These are phyloP conservation scores for Baryphthengus martii DNA, from an alignment of 2,113 vertebrate genomes.

Conservation along the genomic window DNA sequence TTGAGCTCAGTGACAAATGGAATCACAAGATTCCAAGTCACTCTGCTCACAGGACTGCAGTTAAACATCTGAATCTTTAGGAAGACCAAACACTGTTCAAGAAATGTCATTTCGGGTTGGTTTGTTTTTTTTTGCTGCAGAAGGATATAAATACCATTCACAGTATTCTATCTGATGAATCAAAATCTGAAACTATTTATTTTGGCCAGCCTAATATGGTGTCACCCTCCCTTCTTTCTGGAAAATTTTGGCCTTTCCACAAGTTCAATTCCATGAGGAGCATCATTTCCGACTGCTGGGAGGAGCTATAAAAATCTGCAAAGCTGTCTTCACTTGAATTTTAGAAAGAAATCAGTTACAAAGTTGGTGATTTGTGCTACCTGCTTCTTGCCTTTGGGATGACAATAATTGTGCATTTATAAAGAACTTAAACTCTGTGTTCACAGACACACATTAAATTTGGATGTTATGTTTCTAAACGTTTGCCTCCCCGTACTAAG, in stretches of 20 bases:
- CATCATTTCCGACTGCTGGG: not conserved
- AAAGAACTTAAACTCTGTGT: not conserved
- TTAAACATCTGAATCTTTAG: not conserved
- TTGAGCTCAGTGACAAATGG: not conserved
- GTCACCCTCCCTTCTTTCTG: not conserved
- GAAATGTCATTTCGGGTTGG: not conserved
- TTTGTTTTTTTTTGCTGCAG: not conserved
- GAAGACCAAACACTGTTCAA: not conserved
- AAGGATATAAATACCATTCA: not conserved
- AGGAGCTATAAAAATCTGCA: not conserved
- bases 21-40: not conserved
- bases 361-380: not conserved
- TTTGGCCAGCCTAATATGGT: conserved; percentile 2
- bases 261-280: not conserved
- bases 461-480: not conserved
- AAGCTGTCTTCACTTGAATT: not conserved
- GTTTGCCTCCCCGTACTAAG: not conserved
- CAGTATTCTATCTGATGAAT: not conserved
- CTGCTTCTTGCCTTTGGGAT: not conserved
- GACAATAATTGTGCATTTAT: not conserved
- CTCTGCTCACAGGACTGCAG: not conserved
- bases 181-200: conserved; percentile 4
- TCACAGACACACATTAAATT: not conserved
- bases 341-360: not conserved
- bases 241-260: conserved; percentile 29